Percentiles rank a stretch among this genome's conserved stretches.
Evolutionary conservation across 2,797 vertebrate species (phyloP).

Genomic region (Acanthopagrus latus): DNA sequence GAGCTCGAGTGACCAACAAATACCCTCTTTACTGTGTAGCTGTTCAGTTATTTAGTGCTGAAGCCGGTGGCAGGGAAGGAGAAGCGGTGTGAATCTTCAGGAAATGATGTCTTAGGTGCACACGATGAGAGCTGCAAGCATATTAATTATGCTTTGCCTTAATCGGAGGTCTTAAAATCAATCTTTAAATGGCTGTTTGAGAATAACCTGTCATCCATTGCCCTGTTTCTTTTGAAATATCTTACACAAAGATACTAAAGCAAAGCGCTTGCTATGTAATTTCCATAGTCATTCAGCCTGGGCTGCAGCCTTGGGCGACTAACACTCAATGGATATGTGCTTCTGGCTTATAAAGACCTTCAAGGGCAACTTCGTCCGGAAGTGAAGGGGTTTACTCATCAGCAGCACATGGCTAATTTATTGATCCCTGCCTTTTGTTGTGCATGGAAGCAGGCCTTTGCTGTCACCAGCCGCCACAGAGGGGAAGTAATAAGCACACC

Average conservation of each 20-base stretch:
- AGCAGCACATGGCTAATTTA: constrained; percentile 61
- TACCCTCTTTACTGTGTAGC: constrained; percentile 30
- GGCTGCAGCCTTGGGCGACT: neutral
- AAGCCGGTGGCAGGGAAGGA: constrained; percentile 34
- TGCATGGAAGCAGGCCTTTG: constrained; percentile 44
- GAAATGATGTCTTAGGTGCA: constrained; percentile 5
- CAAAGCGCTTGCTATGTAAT: neutral
- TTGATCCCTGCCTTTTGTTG: constrained; percentile 61
- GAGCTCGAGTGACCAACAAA: constrained; percentile 30
- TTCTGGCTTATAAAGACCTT: constrained; percentile 31
- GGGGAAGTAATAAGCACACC: constrained; percentile 61
- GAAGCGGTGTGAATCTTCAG: constrained; percentile 9
- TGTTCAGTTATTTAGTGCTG: constrained; percentile 64
- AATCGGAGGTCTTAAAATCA: neutral
- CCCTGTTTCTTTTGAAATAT: neutral
- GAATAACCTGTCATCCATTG: neutral
- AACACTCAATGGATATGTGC: constrained; percentile 4
- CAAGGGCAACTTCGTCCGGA: neutral
- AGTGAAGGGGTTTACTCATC: constrained; percentile 39
- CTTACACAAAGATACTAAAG: neutral
- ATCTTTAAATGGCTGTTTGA: neutral
- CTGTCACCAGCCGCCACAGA: constrained; percentile 53
- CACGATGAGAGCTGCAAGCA: neutral
- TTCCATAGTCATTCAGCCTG: neutral
- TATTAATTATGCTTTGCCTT: neutral